A percentile compares a stretch with the other conserved stretches of the same genome.
These are phyloP conservation scores for Adelges cooleyi DNA, from an alignment of 1,140 invertebrate species.

Conservation along the genomic window DNA sequence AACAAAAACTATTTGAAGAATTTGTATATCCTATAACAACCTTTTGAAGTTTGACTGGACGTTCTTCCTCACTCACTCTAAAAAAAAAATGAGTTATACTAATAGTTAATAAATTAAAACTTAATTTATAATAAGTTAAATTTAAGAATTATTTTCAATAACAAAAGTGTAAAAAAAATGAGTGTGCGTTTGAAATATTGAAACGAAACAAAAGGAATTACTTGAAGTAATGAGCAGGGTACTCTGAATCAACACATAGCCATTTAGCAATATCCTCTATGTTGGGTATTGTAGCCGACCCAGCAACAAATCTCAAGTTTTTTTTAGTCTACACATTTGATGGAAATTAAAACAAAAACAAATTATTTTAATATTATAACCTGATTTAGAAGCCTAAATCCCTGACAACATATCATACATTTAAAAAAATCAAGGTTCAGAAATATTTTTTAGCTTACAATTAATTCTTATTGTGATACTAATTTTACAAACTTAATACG, in stretches of 20 bases:
- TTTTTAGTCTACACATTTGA: background rate
- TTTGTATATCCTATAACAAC: conserved; percentile 55
- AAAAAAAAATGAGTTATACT: background rate
- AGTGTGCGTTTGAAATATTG: no score
- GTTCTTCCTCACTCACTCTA: conserved; percentile 54
- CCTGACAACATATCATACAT: no score
- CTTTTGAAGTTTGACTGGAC: conserved; percentile 60
- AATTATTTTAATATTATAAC: no score
- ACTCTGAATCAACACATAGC: conserved; percentile 43
- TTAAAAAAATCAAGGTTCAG: no score
- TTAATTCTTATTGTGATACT: no score
- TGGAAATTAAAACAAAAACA: no score
- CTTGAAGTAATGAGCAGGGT: conserved; percentile 42
- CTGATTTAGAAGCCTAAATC: no score
- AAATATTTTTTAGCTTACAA: no score
- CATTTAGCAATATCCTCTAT: conserved; percentile 61
- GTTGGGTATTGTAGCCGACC: conserved; percentile 69
- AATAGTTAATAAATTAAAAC: background rate
- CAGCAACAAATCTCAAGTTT: conserved; percentile 58
- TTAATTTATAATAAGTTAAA: background rate
- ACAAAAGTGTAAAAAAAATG: no score
- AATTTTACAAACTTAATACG: no score
- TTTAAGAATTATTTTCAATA: no score
- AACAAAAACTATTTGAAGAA: conserved; percentile 51
- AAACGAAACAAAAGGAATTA: conserved; percentile 34